A percentile compares a stretch with the other conserved stretches of the same genome.
Conservation (phyloP, 2,888 invertebrate species). For the Melanostoma scalare region DNA sequence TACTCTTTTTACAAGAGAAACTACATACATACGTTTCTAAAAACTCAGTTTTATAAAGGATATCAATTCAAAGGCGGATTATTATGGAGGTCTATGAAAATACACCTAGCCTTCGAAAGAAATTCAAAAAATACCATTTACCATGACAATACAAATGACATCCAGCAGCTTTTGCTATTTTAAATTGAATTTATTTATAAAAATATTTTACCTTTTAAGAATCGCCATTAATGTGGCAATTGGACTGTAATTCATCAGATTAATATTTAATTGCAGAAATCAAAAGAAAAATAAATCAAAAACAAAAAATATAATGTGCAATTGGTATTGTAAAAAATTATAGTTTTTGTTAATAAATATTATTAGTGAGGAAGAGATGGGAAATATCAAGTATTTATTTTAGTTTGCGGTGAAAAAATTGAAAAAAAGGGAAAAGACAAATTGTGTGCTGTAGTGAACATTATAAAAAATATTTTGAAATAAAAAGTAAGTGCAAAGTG, state of each 20-base stretch:
- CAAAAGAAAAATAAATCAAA: slow-evolving; percentile 58
- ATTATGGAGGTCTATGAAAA: not conserved
- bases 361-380: slow-evolving; percentile 35
- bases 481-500: slow-evolving; percentile 41
- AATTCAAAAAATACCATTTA: slow-evolving; percentile 52
- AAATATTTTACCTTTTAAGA: slow-evolving; percentile 93
- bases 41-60: not conserved
- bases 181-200: slow-evolving; percentile 65
- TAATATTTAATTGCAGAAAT: slow-evolving; percentile 74
- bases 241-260: slow-evolving; percentile 86
- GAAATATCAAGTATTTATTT: slow-evolving; percentile 12
- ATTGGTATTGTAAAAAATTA: slow-evolving; percentile 13
- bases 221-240: slow-evolving; percentile 98
- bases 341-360: slow-evolving; percentile 1
- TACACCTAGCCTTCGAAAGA: slow-evolving; percentile 11
- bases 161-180: slow-evolving; percentile 63
- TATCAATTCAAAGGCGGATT: too few relatives aligned
- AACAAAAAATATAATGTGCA: slow-evolving; percentile 30
- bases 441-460: slow-evolving; percentile 79
- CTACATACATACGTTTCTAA: not conserved
- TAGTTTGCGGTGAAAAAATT: slow-evolving; percentile 72
- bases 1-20: too few relatives aligned
- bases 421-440: slow-evolving; percentile 77
- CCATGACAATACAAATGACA: slow-evolving; percentile 64
- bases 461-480: slow-evolving; percentile 40